These are phyloP conservation scores for Notarius quadriscutis DNA, from an alignment of 2,113 vertebrate species.

Conservation along the genomic window DNA sequence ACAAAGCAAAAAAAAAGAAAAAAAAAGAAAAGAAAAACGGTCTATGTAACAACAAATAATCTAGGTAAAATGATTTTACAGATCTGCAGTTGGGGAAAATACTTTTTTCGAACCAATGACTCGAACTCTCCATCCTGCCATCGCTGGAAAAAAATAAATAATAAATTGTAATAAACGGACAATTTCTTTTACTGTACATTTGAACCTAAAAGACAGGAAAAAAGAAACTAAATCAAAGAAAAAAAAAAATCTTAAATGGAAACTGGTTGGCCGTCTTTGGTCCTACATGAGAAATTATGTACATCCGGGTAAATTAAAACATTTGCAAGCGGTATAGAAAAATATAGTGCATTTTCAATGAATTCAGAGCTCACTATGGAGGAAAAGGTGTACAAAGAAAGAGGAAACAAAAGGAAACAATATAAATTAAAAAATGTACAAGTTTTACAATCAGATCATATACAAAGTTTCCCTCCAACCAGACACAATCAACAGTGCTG, in stretches of 20 bases:
- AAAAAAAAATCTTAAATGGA: slow-evolving; percentile 66
- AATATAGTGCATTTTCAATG: slow-evolving; percentile 99
- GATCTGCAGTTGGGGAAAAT: slow-evolving; percentile 80
- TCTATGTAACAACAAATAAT: slow-evolving; percentile 88
- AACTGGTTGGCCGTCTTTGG: slow-evolving; percentile 96
- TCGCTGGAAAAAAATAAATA: slow-evolving; percentile 94
- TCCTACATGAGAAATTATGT: slow-evolving; percentile 98
- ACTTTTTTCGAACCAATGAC: slow-evolving; percentile 80
- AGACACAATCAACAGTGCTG: slow-evolving; percentile 85
- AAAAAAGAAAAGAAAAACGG: slow-evolving; percentile 81
- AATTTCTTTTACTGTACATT: slow-evolving; percentile 91
- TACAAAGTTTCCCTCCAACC: slow-evolving; percentile 86
- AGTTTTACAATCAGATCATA: slow-evolving; percentile 97
- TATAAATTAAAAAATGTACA: slow-evolving; percentile 99
- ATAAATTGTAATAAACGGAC: slow-evolving; percentile 87
- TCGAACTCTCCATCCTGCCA: slow-evolving; percentile 80
- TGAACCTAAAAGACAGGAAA: slow-evolving; percentile 73
- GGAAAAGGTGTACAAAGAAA: slow-evolving; percentile 85
- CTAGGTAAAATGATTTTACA: slow-evolving; percentile 88
- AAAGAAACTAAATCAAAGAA: slow-evolving; percentile 54
- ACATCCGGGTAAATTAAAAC: slow-evolving; percentile 1
- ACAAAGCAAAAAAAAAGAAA: slow-evolving; percentile 97
- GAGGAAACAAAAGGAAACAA: slow-evolving; percentile 65
- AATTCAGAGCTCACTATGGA: slow-evolving; percentile 97
- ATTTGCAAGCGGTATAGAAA: slow-evolving; percentile 97